phyloP scores from a whole-genome alignment of 2,888 invertebrate species.

The Leuctra nigra region DNA sequence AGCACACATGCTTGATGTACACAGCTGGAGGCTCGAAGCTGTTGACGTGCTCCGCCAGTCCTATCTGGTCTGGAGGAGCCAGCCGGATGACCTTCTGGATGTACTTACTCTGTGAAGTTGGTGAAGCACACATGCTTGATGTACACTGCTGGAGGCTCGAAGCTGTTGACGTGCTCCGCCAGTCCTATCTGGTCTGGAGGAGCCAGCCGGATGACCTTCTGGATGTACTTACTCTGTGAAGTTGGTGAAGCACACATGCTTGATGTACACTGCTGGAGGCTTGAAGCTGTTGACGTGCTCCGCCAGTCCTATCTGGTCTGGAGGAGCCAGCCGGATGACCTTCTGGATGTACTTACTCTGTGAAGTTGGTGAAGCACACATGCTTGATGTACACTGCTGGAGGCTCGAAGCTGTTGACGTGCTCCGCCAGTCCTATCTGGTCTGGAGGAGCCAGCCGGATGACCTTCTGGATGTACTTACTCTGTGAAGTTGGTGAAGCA shows the following conservation, averaged over 20 bases:
- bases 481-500: slow-evolving; percentile 86
- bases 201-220: slow-evolving; percentile 76
- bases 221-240: slow-evolving; percentile 78
- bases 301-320: slow-evolving; percentile 72
- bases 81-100: slow-evolving; percentile 82
- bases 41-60: slow-evolving; percentile 66
- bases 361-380: slow-evolving; percentile 85
- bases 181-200: slow-evolving; percentile 75
- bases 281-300: slow-evolving; percentile 67
- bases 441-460: slow-evolving; percentile 76
- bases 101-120: no score
- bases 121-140: slow-evolving; percentile 88
- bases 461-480: slow-evolving; percentile 73
- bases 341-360: slow-evolving; percentile 75
- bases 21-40: slow-evolving; percentile 73
- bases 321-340: slow-evolving; percentile 73
- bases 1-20: slow-evolving; percentile 87
- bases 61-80: slow-evolving; percentile 73
- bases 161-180: slow-evolving; percentile 66
- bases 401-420: slow-evolving; percentile 67
- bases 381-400: slow-evolving; percentile 86
- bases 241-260: slow-evolving; percentile 87
- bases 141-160: slow-evolving; percentile 74
- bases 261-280: slow-evolving; percentile 79
- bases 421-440: slow-evolving; percentile 67